Percentiles rank a stretch among this genome's conserved stretches.
Evolutionary conservation across 2,888 invertebrate genomes (phyloP).

Genomic region (Athrips mouffetella): DNA sequence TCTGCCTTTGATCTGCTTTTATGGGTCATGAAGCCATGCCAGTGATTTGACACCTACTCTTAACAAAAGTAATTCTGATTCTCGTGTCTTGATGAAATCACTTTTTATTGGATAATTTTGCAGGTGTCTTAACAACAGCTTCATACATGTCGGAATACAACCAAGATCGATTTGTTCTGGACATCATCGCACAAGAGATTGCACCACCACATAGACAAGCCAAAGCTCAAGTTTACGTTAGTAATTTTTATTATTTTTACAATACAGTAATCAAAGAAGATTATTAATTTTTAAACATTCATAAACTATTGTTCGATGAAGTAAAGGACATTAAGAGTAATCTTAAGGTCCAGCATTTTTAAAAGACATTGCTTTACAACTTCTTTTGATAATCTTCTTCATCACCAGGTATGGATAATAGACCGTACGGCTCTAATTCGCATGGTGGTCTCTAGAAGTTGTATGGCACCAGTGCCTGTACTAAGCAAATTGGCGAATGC

Average conservation of each 20-base stretch:
- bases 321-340: no score
- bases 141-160: slow-evolving; percentile 93
- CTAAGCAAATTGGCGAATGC: slow-evolving; percentile 85
- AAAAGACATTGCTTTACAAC: not conserved
- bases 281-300: no score
- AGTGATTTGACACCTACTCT: no score
- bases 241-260: no score
- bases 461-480: slow-evolving; percentile 82
- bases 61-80: no score
- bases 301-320: no score
- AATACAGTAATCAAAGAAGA: not conserved
- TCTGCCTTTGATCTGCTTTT: no score
- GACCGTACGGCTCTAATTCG: slow-evolving; percentile 90
- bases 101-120: not conserved
- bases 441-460: slow-evolving; percentile 89
- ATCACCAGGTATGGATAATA: slow-evolving; percentile 89
- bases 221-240: slow-evolving; percentile 86
- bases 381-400: not conserved
- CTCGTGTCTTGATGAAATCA: not conserved
- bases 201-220: slow-evolving; percentile 88
- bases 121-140: slow-evolving; percentile 82
- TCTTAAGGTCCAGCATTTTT: no score
- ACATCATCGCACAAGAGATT: slow-evolving; percentile 89
- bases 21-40: no score
- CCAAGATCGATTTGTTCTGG: slow-evolving; percentile 90